Base-by-base conservation (phyloP, 2,888 invertebrate species). In the Trachelus tabidus region DNA sequence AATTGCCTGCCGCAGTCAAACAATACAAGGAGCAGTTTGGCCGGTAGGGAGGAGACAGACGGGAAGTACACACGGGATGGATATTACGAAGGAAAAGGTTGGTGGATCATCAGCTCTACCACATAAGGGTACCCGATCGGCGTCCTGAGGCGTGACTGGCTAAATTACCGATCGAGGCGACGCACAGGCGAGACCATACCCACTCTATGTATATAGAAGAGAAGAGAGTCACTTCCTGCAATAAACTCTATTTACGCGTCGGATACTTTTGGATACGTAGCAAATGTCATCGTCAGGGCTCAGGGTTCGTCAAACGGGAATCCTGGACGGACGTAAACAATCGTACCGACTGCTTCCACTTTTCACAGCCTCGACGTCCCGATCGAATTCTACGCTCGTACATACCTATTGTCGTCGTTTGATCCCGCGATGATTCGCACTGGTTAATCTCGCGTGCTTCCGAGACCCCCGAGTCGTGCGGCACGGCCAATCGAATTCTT, bases 401-500 rank as follows among this genome's bases (percentile, higher is more conserved):
- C 56, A 1, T 56, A 56, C 56, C 9, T 9, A 56, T 56, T 56
- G 56, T 23, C 56, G 56, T 23, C 56, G 23, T 56, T 56, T 56
- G 56, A 56, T 56, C 56, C 15, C 23, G 9, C 9, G 56, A 56
- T 56, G 23, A 56, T 56, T 56, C 56, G 56, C 56, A 56, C 23
- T 56, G 56, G 56, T 23, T 56, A 56, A 56, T 56, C 56, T 56
- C 23, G 9, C 56, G 56, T 56, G 9, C 56, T 56, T 56, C 56
- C 23, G 56, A 56, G 56, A 56, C 56, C 56, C 56, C 56, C 71
- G 15, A 71, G 31, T 71, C 71, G 71, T 33, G 15, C 71, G 71
- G 71, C 23, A 15, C 56, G 56, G 23, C 71, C 71, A 71, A 71
- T 71, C 33, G 71, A 71, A 71, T 71, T 71, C 71, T 71, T 71